phyloP scores from a whole-genome alignment of 2,888 invertebrate genomes.

The Parasteatoda lunata region DNA sequence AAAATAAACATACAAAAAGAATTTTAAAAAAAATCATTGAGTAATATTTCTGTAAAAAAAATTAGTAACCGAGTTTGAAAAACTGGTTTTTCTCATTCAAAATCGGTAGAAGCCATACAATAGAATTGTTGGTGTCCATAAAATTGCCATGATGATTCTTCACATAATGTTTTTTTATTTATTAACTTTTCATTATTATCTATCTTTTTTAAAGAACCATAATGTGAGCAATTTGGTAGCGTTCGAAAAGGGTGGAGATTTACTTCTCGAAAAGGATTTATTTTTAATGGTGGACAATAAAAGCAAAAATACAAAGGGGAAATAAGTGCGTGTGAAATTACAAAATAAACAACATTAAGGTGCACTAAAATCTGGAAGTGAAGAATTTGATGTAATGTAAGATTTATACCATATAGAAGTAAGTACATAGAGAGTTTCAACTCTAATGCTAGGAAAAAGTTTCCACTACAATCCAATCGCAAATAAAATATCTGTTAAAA shows the following conservation, averaged over 20 bases:
- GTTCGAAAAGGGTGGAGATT: conserved; percentile 20
- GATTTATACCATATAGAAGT: too few relatives aligned
- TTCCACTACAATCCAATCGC: too few relatives aligned
- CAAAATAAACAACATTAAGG: not conserved
- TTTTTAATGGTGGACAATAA: not conserved
- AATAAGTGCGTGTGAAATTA: conserved; percentile 31
- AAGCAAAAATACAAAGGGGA: conserved; percentile 4
- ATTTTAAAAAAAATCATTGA: conserved; percentile 10
- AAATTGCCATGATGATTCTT: not conserved
- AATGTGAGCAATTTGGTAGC: conserved; percentile 50
- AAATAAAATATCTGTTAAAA: too few relatives aligned
- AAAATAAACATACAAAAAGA: conserved; percentile 6
- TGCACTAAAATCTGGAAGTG: not conserved
- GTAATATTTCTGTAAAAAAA: conserved; percentile 34
- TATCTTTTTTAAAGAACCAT: conserved; percentile 39
- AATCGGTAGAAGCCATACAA: conserved; percentile 43
- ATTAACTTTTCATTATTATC: not conserved
- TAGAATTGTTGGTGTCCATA: conserved; percentile 44
- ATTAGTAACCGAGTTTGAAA: conserved; percentile 15
- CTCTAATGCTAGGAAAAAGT: too few relatives aligned
- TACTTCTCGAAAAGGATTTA: conserved; percentile 3
- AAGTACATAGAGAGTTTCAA: too few relatives aligned
- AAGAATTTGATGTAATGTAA: too few relatives aligned
- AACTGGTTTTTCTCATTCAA: conserved; percentile 49
- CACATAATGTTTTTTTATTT: too few relatives aligned